phyloP scores from a whole-genome alignment of 1,140 invertebrate species.

The Ladona fulva region DNA sequence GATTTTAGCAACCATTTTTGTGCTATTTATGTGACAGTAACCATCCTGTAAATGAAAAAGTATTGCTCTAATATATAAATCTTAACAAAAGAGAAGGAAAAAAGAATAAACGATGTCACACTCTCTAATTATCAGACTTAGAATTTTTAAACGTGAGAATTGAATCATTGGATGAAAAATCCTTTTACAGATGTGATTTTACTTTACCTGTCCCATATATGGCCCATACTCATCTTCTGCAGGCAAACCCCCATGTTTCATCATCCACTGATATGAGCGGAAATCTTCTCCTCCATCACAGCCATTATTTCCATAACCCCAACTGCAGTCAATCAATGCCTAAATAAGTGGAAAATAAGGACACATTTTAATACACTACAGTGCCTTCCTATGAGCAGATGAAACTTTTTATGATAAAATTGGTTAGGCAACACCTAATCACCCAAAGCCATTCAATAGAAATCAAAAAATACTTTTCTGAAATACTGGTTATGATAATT shows the following conservation, averaged over 20 bases:
- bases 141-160: too few relatives aligned
- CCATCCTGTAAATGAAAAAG: conserved; percentile 54
- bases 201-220: conserved; percentile 72
- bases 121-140: too few relatives aligned
- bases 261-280: conserved; percentile 84
- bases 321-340: conserved; percentile 92
- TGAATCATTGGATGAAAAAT: too few relatives aligned
- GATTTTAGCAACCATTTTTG: conserved; percentile 63
- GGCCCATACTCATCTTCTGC: conserved; percentile 83
- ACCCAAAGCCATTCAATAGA: too few relatives aligned
- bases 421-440: too few relatives aligned
- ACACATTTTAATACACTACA: neutral
- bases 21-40: conserved; percentile 74
- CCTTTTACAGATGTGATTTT: conserved; percentile 18
- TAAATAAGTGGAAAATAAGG: conserved; percentile 30
- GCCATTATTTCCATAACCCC: conserved; percentile 91
- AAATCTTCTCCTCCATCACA: conserved; percentile 95
- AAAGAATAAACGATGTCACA: too few relatives aligned
- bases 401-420: too few relatives aligned
- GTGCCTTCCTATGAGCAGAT: neutral
- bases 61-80: too few relatives aligned
- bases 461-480: too few relatives aligned
- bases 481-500: too few relatives aligned
- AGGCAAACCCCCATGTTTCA: conserved; percentile 81
- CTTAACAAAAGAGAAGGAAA: too few relatives aligned